Evolutionary conservation across 2,113 vertebrate genomes (phyloP), one percentile per base, ranked within the genome.

Genomic region (Rana temporaria): DNA sequence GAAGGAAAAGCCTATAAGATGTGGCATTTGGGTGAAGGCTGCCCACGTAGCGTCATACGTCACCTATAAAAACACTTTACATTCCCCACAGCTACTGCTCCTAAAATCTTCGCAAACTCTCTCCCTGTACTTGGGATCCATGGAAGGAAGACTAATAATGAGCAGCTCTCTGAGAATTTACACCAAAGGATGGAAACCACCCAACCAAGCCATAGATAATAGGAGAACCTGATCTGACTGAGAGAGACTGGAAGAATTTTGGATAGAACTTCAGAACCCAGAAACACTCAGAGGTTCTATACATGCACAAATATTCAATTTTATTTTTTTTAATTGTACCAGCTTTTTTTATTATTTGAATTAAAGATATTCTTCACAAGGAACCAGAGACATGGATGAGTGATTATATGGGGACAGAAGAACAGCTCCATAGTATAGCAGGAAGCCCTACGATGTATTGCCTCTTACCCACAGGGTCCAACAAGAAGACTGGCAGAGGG

Each of bases 21-120:
- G 84, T 84, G 65, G 84, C 78, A 85, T 82, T 77, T 70, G 88
- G 86, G 85, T 87, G 86, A 42, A 75, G 79, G 85, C 86, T 88
- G 79, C 73, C 84, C 89, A 90, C 89, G 87, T 91, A 87, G 90
- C 84, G 78, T 86, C 75, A 86, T 88, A 89, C 88, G 88, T 90
- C 90, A 90, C 88, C 87, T 89, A 89, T 85, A 86, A 91, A 90
- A 89, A 56, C 81, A 30, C 38, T 52, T 63, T 26, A 55, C 72
- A 64, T 63, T 80, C 42, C 70, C 73, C 66, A 20, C 62, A 74
- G 77, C 82, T 67, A 78, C 70, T 66, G 84, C 77, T 80, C 77
- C 69, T 14, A 74, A 79, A 71, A 52, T 64, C 66, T 64, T 26
- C 20, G 32, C 70, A 73, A 78, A 60, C 53, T 59, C 52, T 65